Percentiles rank a stretch among this genome's conserved stretches.
Conservation (phyloP, 2,888 invertebrate species). For the Drosophila anomalata region DNA sequence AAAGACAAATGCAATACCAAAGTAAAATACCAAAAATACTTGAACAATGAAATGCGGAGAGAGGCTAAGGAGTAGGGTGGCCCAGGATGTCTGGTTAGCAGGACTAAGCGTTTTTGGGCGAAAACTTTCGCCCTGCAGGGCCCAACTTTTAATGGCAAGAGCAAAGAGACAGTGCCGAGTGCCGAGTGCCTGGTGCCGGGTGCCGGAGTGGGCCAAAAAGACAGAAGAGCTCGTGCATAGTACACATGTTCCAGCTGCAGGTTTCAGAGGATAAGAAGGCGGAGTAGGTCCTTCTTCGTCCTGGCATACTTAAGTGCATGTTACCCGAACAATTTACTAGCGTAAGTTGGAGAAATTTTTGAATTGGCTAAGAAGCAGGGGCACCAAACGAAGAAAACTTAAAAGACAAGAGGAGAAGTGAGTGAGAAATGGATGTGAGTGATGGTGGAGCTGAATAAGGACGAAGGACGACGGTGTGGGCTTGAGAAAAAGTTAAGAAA, state of each 20-base stretch:
- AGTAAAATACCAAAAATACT: slow-evolving; percentile 44
- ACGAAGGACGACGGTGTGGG: slow-evolving; percentile 1
- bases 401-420: slow-evolving; percentile 1
- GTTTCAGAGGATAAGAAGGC: slow-evolving; percentile 27
- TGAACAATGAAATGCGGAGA: slow-evolving; percentile 30
- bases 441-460: neutral
- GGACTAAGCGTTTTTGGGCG: slow-evolving; percentile 42
- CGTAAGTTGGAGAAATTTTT: slow-evolving; percentile 76
- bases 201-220: neutral
- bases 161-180: slow-evolving; percentile 26
- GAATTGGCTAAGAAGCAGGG: slow-evolving; percentile 65
- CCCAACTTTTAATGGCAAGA: slow-evolving; percentile 76
- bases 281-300: neutral
- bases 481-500: slow-evolving; percentile 60
- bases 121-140: slow-evolving; percentile 64
- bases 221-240: slow-evolving; percentile 36
- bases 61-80: slow-evolving; percentile 6
- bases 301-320: slow-evolving; percentile 74
- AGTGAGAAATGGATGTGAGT: neutral
- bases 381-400: neutral
- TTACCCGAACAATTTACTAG: slow-evolving; percentile 79
- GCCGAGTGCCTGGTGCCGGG: too few relatives aligned
- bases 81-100: slow-evolving; percentile 27
- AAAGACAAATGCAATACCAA: slow-evolving; percentile 48
- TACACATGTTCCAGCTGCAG: slow-evolving; percentile 78